phyloP scores from a whole-genome alignment of 2,797 vertebrate genomes.

The Carduelis carduelis region DNA sequence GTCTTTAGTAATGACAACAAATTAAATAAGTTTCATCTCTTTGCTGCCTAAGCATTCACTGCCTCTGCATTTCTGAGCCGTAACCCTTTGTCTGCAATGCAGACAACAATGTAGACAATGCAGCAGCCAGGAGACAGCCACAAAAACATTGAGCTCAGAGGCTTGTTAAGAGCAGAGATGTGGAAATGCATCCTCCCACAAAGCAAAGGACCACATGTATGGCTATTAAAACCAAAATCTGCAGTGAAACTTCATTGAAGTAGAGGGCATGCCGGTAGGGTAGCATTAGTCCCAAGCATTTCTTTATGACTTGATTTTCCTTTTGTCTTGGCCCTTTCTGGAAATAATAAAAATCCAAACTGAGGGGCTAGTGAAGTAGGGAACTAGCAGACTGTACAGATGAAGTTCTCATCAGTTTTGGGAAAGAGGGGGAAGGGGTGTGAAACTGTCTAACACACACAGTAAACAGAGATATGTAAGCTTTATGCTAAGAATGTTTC shows the following conservation, averaged over 20 bases:
- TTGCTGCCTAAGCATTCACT: background rate
- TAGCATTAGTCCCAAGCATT: background rate
- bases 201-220: background rate
- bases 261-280: background rate
- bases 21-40: background rate
- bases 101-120: background rate
- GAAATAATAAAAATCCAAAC: conserved; percentile 26
- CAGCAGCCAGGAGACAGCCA: background rate
- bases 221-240: background rate
- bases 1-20: background rate
- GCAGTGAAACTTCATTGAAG: background rate
- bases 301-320: background rate
- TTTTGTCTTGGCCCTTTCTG: conserved; percentile 15
- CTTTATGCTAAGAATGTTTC: conserved; percentile 76
- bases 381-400: background rate
- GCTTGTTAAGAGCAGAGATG: background rate
- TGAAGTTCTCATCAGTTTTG: background rate
- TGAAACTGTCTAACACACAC: conserved; percentile 1
- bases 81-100: background rate
- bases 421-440: background rate
- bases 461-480: conserved; percentile 64
- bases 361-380: background rate
- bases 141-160: background rate
- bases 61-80: background rate
- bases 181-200: background rate